phyloP scores from a whole-genome alignment of 37 sponge, comb jelly and placozoan species.

The Oscarella lobularis region DNA sequence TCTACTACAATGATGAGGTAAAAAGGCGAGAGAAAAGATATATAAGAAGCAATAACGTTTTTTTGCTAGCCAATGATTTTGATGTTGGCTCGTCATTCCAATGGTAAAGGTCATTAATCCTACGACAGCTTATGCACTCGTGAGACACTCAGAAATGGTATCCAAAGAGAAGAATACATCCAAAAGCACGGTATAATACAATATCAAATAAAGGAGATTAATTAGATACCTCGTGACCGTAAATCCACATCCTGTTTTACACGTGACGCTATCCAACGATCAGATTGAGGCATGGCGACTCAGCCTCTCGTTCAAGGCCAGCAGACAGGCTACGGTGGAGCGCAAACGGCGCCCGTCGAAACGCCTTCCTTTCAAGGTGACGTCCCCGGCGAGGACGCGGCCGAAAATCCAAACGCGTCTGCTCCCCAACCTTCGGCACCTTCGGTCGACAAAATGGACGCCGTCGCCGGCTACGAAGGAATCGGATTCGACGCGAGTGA shows the following conservation, averaged over 20 bases:
- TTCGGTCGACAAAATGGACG: constrained; percentile 19
- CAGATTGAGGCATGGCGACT: neutral
- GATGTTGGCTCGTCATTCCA: too few species aligned
- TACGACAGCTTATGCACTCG: constrained; percentile 73
- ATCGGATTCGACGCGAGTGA: constrained; percentile 25
- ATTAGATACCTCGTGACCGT: too few species aligned
- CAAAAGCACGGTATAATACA: too few species aligned
- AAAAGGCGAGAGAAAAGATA: too few species aligned
- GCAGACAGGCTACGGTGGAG: neutral
- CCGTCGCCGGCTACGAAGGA: constrained; percentile 42
- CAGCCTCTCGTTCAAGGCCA: neutral
- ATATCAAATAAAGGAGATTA: too few species aligned
- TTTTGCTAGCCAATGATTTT: too few species aligned
- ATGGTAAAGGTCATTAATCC: too few species aligned
- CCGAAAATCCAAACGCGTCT: constrained; percentile 11
- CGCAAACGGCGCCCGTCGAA: neutral
- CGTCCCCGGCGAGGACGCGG: constrained; percentile 33
- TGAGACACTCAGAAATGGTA: constrained; percentile 80
- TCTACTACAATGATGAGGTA: too few species aligned
- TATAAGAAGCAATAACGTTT: too few species aligned
- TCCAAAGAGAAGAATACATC: too few species aligned
- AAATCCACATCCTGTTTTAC: too few species aligned
- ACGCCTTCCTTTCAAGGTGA: constrained; percentile 10
- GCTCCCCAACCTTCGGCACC: constrained; percentile 20
- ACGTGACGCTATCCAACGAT: too few species aligned